Base-by-base conservation (phyloP, 2,888 invertebrate genomes). In the Plebejus argus region DNA sequence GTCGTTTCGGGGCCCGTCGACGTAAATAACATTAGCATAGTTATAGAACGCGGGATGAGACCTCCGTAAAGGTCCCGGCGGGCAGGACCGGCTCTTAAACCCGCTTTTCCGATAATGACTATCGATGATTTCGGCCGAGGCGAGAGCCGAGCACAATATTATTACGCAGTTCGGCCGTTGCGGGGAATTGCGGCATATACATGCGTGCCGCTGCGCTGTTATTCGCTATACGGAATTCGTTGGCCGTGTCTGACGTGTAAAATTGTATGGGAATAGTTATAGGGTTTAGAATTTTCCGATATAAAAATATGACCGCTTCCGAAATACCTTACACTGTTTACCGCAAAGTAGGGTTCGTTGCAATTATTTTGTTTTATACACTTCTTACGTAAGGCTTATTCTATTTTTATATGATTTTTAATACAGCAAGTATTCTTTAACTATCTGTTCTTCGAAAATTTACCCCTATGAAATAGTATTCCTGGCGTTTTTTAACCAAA, bases 21-120 rank as follows among this genome's bases (percentile, higher is more conserved):
- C 90, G 89, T 92, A 92, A 92, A 93, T 93, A 93, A 92, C 92
- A 93, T 93, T 93, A 93, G 93, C 93, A 94, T 94, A 93, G 92
- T 93, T 93, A 94, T 94, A 91, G 92, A 91, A 91, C 90, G 90
- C 89, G 90, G 90, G 92, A 93, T 92, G 92, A 91, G 92, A 91
- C 93, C 91, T 90, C 86, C 86, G 90, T 90, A 93, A 93, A 89
- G 91, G 92, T 91, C 91, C 92, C 92, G 84, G 82, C 83, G 92
- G 92, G 87, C 87, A 85, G 88, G 89, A 88, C 89, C 88, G 90
- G 88, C 91, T 93, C 91, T 93, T 91, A 93, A 91, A 91, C 92
- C 90, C 92, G 90, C 91, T 91, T 92, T 90, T 89, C 90, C 93
- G 90, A 94, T 94, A 94, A 93, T 93, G 92, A 93, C 92, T 93